A percentile compares a stretch with the other conserved stretches of the same genome.
Evolutionary conservation across 2,797 vertebrate species (phyloP).

Genomic region (Clamator glandarius): DNA sequence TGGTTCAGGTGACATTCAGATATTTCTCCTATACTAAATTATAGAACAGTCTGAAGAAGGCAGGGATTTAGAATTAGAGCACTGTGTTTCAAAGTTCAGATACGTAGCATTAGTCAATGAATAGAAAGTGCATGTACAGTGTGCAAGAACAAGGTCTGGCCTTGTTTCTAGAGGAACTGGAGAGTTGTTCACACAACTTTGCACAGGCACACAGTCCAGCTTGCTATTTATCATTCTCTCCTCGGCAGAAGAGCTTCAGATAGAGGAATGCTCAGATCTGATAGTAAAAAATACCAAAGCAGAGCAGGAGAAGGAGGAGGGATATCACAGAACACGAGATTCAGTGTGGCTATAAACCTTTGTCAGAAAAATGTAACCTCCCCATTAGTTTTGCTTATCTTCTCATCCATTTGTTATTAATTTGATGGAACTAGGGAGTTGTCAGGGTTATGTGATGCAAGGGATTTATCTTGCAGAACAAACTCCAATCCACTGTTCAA

Average conservation of each 20-base stretch:
- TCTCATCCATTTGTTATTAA: constrained; percentile 82
- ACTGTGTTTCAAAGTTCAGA: neutral
- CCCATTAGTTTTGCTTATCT: constrained; percentile 84
- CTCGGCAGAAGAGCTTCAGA: constrained; percentile 8
- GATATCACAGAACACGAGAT: constrained; percentile 76
- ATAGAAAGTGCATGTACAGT: neutral
- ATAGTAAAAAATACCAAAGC: constrained; percentile 58
- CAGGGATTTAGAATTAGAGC: neutral
- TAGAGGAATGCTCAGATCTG: constrained; percentile 72
- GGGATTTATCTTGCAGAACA: constrained; percentile 84
- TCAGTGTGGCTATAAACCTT: constrained; percentile 77
- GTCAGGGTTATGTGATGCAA: constrained; percentile 79
- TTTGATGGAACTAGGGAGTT: constrained; percentile 81
- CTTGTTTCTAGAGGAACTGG: neutral
- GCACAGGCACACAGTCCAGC: neutral
- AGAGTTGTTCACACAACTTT: neutral
- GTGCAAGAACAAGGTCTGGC: neutral
- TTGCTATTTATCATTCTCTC: constrained; percentile 1
- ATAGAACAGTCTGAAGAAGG: neutral
- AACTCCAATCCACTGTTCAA: constrained; percentile 81
- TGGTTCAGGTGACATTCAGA: neutral
- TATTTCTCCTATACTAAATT: neutral
- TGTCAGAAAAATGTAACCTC: constrained; percentile 82
- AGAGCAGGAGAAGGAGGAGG: constrained; percentile 46
- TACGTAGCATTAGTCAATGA: neutral